Evolutionary conservation across 2,113 vertebrate genomes (phyloP).

Genomic region (Urocitellus parryii): DNA sequence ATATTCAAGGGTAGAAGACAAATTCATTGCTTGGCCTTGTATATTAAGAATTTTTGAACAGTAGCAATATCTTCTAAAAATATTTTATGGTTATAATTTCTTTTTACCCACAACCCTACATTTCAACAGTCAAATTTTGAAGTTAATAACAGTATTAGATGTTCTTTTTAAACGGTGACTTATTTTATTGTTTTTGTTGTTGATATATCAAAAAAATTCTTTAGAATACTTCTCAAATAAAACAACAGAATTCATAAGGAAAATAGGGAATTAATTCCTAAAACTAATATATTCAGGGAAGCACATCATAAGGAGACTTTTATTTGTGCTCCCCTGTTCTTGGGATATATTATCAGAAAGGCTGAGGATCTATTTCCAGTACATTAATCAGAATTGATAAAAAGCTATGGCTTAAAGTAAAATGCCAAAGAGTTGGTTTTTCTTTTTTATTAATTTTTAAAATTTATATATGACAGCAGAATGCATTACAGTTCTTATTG

Average conservation of each 20-base stretch:
- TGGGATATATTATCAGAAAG: not conserved
- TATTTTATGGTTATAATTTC: not conserved
- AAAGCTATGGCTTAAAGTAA: not conserved
- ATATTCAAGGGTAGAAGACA: not conserved
- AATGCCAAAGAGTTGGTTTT: not conserved
- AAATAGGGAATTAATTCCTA: not conserved
- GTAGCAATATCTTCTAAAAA: not conserved
- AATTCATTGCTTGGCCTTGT: not conserved
- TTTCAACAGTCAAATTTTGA: not conserved
- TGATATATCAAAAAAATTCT: not conserved
- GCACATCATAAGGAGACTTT: not conserved
- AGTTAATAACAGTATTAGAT: constrained; percentile 15
- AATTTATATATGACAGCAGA: too few species aligned
- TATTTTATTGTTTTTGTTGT: not conserved
- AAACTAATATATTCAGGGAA: not conserved
- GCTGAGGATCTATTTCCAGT: not conserved
- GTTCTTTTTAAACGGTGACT: not conserved
- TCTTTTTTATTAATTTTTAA: too few species aligned
- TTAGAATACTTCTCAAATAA: not conserved
- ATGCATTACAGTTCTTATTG: too few species aligned
- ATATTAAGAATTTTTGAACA: constrained; percentile 3
- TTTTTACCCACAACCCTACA: not conserved
- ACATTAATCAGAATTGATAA: not conserved
- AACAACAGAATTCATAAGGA: not conserved
- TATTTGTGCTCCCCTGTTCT: not conserved